These are phyloP conservation scores for Heliconius hermathena DNA, from an alignment of 1,140 invertebrate species.

Conservation along the genomic window DNA sequence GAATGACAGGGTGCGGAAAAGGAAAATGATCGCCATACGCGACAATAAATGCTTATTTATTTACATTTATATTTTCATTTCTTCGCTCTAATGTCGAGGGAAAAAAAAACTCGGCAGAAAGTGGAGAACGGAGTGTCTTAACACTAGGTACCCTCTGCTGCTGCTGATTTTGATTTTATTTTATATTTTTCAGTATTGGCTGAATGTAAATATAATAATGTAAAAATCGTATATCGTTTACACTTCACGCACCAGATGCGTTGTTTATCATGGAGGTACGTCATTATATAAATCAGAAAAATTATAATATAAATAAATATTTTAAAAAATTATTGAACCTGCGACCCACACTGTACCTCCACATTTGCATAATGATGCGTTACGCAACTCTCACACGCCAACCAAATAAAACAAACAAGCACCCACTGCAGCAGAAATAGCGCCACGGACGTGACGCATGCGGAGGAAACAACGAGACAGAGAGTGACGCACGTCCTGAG, in stretches of 20 bases:
- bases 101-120: no score
- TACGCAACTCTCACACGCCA: conserved; percentile 11
- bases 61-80: no score
- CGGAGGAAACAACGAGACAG: conserved; percentile 8
- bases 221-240: not conserved
- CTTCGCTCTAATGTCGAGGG: no score
- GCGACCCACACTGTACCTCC: conserved; percentile 3
- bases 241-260: not conserved
- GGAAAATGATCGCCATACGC: no score
- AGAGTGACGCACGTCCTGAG: conserved; percentile 16
- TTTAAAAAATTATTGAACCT: not conserved
- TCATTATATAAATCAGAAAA: no score
- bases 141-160: no score
- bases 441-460: conserved; percentile 5
- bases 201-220: not conserved
- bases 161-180: no score
- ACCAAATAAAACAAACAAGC: conserved; percentile 24
- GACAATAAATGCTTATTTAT: no score
- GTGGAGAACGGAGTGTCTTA: no score
- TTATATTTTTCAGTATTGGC: no score
- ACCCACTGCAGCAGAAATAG: conserved; percentile 10
- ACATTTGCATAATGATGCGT: conserved; percentile 22
- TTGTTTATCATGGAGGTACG: no score
- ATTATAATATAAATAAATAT: not conserved
- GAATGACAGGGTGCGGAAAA: no score